phyloP scores from a whole-genome alignment of 2,113 vertebrate genomes.

The Phocoena phocoena region DNA sequence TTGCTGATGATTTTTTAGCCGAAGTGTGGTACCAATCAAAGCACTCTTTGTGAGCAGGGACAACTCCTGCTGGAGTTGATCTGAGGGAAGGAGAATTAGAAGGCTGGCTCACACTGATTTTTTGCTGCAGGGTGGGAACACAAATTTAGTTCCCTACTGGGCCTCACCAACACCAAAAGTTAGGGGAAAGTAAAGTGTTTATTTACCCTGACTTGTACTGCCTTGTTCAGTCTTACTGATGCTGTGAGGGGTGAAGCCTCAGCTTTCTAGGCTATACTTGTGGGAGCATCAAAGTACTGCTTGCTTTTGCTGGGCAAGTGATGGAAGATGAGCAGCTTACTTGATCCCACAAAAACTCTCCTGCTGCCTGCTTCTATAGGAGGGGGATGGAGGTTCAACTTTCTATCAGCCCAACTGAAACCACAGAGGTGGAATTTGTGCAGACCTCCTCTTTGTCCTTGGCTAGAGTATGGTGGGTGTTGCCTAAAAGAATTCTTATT shows the following conservation, averaged over 20 bases:
- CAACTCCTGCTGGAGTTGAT: not conserved
- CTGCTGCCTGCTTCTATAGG: not conserved
- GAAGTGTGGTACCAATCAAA: not conserved
- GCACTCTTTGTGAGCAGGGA: not conserved
- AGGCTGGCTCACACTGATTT: no score
- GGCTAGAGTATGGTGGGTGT: not conserved
- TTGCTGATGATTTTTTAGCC: not conserved
- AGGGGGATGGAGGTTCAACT: not conserved
- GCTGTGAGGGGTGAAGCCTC: not conserved
- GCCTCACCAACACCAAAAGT: no score
- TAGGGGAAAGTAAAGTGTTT: not conserved
- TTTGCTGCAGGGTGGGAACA: no score
- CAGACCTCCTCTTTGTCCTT: not conserved
- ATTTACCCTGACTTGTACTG: not conserved
- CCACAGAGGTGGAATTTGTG: not conserved
- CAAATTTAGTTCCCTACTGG: no score
- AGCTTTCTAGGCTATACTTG: not conserved
- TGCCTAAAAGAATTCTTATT: not conserved
- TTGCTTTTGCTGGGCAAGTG: not conserved
- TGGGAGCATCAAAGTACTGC: no score
- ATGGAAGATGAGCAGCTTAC: not conserved
- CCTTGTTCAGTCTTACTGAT: not conserved
- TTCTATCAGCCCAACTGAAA: not conserved
- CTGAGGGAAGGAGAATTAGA: not conserved
- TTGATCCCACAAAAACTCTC: not conserved